These are phyloP conservation scores for Anguilla rostrata DNA, from an alignment of 2,113 vertebrate species.

Conservation along the genomic window DNA sequence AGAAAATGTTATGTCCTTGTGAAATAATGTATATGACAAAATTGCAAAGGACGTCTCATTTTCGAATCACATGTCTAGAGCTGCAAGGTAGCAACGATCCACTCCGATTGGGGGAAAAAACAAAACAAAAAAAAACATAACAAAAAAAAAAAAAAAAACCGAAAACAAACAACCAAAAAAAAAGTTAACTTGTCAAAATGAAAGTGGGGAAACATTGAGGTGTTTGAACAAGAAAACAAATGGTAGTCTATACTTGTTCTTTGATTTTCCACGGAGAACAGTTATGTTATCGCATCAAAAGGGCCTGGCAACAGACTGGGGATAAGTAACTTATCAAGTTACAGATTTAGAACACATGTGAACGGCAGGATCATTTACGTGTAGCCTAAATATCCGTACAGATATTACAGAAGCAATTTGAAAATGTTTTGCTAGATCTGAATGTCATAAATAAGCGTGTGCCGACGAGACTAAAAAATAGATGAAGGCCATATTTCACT, in stretches of 20 bases:
- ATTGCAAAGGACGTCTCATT: background rate
- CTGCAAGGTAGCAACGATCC: background rate
- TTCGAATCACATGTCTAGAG: background rate
- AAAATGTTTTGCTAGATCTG: conserved; percentile 12
- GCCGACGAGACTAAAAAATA: conserved; percentile 62
- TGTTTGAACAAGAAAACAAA: background rate
- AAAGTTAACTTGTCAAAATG: background rate
- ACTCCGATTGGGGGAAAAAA: background rate
- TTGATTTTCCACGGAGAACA: background rate
- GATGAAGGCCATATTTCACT: conserved; percentile 64
- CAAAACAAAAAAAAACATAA: no score
- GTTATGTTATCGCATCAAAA: background rate
- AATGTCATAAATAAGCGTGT: background rate
- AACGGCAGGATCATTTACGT: background rate
- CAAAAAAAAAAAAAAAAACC: no score
- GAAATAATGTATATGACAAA: no score
- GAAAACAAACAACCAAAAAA: background rate
- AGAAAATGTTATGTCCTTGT: background rate
- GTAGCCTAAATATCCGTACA: background rate
- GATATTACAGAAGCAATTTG: background rate
- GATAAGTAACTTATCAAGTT: background rate
- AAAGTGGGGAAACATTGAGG: background rate
- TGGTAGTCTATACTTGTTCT: background rate
- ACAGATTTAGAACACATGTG: background rate
- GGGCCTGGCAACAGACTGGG: background rate